Conservation (phyloP, 1,140 invertebrate genomes). For the Orchestia grillus region DNA sequence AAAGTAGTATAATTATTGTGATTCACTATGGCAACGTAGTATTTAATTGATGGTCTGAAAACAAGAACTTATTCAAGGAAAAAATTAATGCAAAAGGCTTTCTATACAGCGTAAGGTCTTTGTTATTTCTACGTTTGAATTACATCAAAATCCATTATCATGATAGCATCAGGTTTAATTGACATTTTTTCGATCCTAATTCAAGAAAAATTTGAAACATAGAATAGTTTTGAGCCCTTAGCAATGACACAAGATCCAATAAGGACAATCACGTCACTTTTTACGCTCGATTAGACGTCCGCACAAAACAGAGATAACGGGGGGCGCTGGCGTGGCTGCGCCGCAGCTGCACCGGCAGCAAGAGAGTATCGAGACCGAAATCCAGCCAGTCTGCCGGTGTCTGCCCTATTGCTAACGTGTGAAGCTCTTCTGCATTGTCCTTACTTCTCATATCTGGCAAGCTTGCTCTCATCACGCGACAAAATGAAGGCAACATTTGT, state of each 20-base stretch:
- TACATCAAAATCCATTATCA: too few species aligned
- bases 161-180: too few species aligned
- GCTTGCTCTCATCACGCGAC: background rate
- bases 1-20: background rate
- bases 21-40: background rate
- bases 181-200: too few species aligned
- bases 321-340: background rate
- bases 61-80: too few species aligned
- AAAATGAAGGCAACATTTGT: background rate
- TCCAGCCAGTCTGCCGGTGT: slow-evolving; percentile 28
- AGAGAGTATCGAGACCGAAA: background rate
- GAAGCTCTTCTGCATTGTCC: background rate
- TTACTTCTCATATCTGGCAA: background rate
- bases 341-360: background rate
- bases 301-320: background rate
- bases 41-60: background rate
- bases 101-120: too few species aligned
- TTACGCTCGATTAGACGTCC: background rate
- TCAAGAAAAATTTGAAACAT: too few species aligned
- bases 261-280: too few species aligned
- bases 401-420: background rate
- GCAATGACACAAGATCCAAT: too few species aligned
- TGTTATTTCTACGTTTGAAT: too few species aligned
- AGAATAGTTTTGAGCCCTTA: too few species aligned
- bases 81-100: too few species aligned